phyloP scores from a whole-genome alignment of 2,797 vertebrate genomes.

The Sebastes cheni region DNA sequence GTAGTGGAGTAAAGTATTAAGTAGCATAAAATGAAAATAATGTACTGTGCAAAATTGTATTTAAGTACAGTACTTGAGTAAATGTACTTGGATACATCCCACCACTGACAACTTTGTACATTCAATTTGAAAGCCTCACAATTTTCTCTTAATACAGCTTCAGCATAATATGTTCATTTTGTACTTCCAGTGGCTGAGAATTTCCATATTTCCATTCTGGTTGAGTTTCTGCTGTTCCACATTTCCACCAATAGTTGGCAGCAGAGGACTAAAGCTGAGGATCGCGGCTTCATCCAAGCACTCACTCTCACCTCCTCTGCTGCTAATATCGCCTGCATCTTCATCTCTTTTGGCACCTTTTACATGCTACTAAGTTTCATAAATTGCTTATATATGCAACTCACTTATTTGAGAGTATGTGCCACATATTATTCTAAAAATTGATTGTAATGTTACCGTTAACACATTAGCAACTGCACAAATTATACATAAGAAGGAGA shows the following conservation, averaged over 20 bases:
- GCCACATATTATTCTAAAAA: not conserved
- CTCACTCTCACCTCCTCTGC: constrained; percentile 17
- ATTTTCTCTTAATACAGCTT: not conserved
- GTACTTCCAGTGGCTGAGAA: not conserved
- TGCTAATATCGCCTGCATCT: constrained; percentile 7
- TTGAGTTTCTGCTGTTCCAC: constrained; percentile 21
- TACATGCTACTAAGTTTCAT: not conserved
- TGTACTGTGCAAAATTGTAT: too few relatives aligned
- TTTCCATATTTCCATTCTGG: not conserved
- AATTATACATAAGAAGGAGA: not conserved
- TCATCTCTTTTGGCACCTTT: constrained; percentile 24
- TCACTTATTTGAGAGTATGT: not conserved
- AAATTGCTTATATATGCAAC: not conserved
- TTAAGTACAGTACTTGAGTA: too few relatives aligned
- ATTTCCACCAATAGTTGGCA: constrained; percentile 72
- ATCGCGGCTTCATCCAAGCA: not conserved
- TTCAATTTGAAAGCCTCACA: not conserved
- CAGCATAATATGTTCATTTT: not conserved
- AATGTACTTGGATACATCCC: too few relatives aligned
- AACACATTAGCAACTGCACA: not conserved
- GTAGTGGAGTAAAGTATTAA: too few relatives aligned
- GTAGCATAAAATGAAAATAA: too few relatives aligned
- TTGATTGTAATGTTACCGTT: not conserved
- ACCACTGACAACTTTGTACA: not conserved
- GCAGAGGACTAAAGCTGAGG: constrained; percentile 73